Evolutionary conservation across 2,113 vertebrate species (phyloP).

Genomic region (Agelaius phoeniceus): DNA sequence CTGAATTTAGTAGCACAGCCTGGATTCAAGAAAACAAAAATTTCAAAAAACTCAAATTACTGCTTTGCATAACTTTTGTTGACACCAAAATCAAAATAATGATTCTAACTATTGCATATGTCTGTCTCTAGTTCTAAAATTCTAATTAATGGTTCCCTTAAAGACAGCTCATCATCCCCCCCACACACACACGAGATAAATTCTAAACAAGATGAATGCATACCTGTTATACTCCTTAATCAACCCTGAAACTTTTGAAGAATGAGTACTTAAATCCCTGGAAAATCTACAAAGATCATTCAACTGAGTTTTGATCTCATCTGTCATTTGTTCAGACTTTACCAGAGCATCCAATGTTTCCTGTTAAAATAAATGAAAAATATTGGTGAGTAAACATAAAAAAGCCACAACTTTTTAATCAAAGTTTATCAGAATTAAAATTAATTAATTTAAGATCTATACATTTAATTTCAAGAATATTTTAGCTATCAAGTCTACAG

Average conservation of each 20-base stretch:
- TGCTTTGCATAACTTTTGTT: background rate
- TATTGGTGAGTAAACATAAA: background rate
- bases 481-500: background rate
- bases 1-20: background rate
- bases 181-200: background rate
- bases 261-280: constrained; percentile 86
- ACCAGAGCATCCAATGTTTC: constrained; percentile 84
- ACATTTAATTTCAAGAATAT: background rate
- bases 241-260: constrained; percentile 87
- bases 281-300: constrained; percentile 94
- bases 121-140: background rate
- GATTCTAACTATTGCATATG: background rate
- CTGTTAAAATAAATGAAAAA: constrained; percentile 65
- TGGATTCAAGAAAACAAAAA: background rate
- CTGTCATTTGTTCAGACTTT: constrained; percentile 87
- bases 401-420: background rate
- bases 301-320: constrained; percentile 89
- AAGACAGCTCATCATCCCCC: accelerated
- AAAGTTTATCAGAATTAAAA: background rate
- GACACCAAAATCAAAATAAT: background rate
- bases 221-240: constrained; percentile 98
- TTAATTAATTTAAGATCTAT: background rate
- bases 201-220: constrained; percentile 9
- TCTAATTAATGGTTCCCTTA: background rate
- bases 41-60: accelerated